Conservation (phyloP, 1,140 invertebrate genomes). For the Neelides sp. region DNA sequence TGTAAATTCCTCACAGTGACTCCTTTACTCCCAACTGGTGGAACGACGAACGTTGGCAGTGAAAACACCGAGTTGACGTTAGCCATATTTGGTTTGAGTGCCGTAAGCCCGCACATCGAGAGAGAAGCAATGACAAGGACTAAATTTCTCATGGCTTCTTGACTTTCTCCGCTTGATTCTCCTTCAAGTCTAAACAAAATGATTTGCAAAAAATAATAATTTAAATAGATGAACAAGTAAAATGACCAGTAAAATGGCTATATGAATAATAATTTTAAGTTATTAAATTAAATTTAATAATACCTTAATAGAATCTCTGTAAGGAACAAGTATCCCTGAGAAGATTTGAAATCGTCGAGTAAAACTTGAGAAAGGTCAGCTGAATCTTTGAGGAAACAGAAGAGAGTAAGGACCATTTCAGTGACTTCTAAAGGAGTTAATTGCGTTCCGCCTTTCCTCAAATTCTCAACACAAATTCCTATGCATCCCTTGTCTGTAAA, state of each 20-base stretch:
- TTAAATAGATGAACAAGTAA: not conserved
- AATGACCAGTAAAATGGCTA: not conserved
- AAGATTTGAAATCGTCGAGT: slow-evolving; percentile 86
- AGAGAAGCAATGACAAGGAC: slow-evolving; percentile 85
- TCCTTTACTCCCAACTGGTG: slow-evolving; percentile 77
- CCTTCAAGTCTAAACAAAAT: slow-evolving; percentile 53
- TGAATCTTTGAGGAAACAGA: slow-evolving; percentile 97
- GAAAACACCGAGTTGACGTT: slow-evolving; percentile 80
- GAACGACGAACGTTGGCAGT: slow-evolving; percentile 79
- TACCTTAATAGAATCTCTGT: slow-evolving; percentile 89
- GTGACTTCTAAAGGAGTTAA: slow-evolving; percentile 87
- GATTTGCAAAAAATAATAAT: slow-evolving; percentile 16
- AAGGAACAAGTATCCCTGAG: slow-evolving; percentile 87
- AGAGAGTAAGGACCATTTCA: slow-evolving; percentile 96
- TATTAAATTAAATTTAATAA: slow-evolving; percentile 33
- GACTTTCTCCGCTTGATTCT: slow-evolving; percentile 59
- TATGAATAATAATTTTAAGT: not conserved
- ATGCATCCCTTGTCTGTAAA: slow-evolving; percentile 87
- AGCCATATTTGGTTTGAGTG: slow-evolving; percentile 68
- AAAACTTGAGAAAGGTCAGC: slow-evolving; percentile 85
- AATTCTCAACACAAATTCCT: slow-evolving; percentile 87
- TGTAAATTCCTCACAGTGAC: slow-evolving; percentile 82
- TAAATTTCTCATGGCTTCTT: slow-evolving; percentile 81
- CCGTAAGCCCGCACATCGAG: slow-evolving; percentile 82
- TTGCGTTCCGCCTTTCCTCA: slow-evolving; percentile 52